Evolutionary conservation across 2,113 vertebrate genomes (phyloP), one percentile per base, ranked within the genome.

Genomic region (Leptobrachium ailaonicum): DNA sequence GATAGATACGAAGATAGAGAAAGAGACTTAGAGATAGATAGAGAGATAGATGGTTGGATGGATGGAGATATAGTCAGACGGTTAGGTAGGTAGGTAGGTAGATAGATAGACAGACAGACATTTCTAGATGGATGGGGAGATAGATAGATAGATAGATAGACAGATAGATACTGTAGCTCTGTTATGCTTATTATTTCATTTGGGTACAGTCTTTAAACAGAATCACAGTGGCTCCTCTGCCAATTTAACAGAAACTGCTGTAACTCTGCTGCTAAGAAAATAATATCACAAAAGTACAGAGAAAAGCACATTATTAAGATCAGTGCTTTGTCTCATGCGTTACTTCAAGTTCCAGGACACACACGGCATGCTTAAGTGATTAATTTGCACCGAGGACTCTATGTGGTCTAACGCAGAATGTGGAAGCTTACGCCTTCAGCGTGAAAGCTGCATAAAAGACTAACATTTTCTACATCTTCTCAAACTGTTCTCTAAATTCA

Each of bases 401-500:
- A 63, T 45, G 56, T 45, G 64, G 40, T 42, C 4, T 78, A 3
- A 1, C 66, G 56, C 85, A 83, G 14, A 86, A 64, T 60, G 11
- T 56, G 2, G 82, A 54, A 86, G 69, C 32, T 42, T 81, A 60
- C 85, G 20, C 10, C 71, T 20, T 68, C 45, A 6, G 9, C 73
- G 42, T 82, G 72, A 69, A 69, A 53, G 40, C 2, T 68, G 42
- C 68, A 82, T 5, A 42, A 20, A 82, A 63, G 5, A 41, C 8
- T 85, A 20, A 13, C 14, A 54, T 43, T 74, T 8, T 6, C 6
- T 66, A 13, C 14, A 54, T 43, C 73, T 8, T 6, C 6, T 66
- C 42, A 70, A 71, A 62, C 6, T 84, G 66, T 84, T 86, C 63
- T 73, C 6, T 77, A 85, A 85, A 81, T 80, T 43, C 10, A 80